A percentile compares a stretch with the other conserved stretches of the same genome.
Conservation (phyloP, 2,113 vertebrate species). For the Cyprinodon brontotheroides region DNA sequence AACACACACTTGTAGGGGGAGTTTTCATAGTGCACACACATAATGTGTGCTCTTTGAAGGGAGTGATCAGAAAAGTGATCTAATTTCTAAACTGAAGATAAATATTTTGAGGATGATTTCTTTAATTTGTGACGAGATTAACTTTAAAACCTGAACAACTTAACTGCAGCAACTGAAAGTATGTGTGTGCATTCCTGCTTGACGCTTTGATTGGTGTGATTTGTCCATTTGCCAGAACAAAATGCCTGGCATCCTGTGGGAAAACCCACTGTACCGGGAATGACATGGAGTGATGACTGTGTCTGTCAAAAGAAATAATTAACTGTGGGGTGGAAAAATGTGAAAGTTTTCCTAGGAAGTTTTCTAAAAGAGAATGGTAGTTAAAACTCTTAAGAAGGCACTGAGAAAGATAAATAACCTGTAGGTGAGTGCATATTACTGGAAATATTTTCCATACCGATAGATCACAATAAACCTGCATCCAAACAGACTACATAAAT, state of each 20-base stretch:
- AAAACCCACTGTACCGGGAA: background rate
- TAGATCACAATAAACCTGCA: no score
- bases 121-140: background rate
- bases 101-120: background rate
- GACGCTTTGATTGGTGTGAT: slow-evolving; percentile 25
- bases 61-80: slow-evolving; percentile 1
- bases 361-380: background rate
- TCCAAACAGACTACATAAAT: background rate
- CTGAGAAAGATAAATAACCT: background rate
- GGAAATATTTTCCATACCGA: background rate
- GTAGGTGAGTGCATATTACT: background rate
- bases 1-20: slow-evolving; percentile 2
- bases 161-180: background rate
- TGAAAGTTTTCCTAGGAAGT: background rate
- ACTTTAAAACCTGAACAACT: slow-evolving; percentile 1
- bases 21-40: slow-evolving; percentile 6
- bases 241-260: slow-evolving; percentile 37
- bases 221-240: slow-evolving; percentile 28
- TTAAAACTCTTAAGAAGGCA: background rate
- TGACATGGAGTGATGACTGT: background rate
- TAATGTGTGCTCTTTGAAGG: no score
- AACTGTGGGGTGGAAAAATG: background rate
- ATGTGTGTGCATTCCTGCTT: slow-evolving; percentile 18
- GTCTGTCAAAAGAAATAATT: background rate
- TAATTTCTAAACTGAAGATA: background rate